These are phyloP conservation scores for Stomorhina lunata DNA, from an alignment of 2,888 invertebrate species.

Conservation along the genomic window DNA sequence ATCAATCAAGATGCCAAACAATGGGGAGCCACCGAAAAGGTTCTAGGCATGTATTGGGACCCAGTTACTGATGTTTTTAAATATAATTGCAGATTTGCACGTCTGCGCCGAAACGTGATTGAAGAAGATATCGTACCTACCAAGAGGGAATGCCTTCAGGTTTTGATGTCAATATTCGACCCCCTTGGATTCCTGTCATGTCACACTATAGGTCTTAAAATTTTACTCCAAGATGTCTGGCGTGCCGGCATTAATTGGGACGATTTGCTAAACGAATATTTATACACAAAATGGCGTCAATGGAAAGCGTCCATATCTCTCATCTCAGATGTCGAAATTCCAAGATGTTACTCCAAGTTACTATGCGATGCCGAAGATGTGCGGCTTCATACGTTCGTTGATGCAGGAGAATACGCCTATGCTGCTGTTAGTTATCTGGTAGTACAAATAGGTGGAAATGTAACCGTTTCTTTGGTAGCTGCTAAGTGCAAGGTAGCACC, in stretches of 20 bases:
- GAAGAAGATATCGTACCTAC: slow-evolving; percentile 25
- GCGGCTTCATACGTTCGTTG: slow-evolving; percentile 60
- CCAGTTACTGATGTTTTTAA: slow-evolving; percentile 47
- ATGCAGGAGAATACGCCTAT: slow-evolving; percentile 57
- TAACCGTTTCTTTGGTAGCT: background rate
- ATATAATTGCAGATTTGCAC: slow-evolving; percentile 62
- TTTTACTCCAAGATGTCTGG: slow-evolving; percentile 65
- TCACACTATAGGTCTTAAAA: slow-evolving; percentile 58
- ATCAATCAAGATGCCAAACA: background rate
- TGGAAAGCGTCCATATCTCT: slow-evolving; percentile 50
- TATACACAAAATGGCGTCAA: slow-evolving; percentile 48
- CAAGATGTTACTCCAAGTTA: slow-evolving; percentile 48
- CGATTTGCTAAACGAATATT: slow-evolving; percentile 19
- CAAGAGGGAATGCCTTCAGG: slow-evolving; percentile 53
- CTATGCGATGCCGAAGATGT: slow-evolving; percentile 11
- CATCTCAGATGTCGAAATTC: slow-evolving; percentile 48
- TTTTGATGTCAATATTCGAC: slow-evolving; percentile 61
- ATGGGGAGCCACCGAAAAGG: slow-evolving; percentile 40
- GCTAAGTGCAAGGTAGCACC: slow-evolving; percentile 14
- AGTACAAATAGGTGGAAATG: background rate
- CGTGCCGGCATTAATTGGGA: slow-evolving; percentile 65
- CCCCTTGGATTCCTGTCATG: slow-evolving; percentile 60
- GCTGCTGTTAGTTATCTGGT: slow-evolving; percentile 41
- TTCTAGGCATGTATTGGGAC: slow-evolving; percentile 56
- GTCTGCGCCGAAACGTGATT: slow-evolving; percentile 53